These are phyloP conservation scores for Entomobrya multifasciata DNA, from an alignment of 2,888 invertebrate species.

Conservation along the genomic window DNA sequence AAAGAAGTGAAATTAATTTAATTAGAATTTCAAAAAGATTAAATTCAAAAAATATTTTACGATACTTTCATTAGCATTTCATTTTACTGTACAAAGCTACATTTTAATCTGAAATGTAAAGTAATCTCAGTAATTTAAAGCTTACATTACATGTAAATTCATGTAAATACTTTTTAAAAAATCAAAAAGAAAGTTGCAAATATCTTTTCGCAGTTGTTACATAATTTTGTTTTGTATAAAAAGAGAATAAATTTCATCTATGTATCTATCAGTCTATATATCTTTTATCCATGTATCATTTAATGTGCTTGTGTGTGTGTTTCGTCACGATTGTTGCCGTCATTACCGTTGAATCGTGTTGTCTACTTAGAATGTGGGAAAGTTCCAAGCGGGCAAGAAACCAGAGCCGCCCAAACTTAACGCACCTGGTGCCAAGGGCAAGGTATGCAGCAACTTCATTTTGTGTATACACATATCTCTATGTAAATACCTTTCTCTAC, in stretches of 20 bases:
- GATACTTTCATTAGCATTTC: too few species aligned
- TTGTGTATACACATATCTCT: not conserved
- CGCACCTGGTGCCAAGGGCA: constrained; percentile 76
- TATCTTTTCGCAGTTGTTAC: not conserved
- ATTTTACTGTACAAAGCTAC: too few species aligned
- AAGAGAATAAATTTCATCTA: too few species aligned
- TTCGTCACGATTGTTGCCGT: constrained; percentile 39
- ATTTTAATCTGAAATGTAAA: too few species aligned
- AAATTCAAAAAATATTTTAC: too few species aligned
- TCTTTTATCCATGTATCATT: constrained; percentile 26
- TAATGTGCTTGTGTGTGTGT: constrained; percentile 49
- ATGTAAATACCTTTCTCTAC: not conserved
- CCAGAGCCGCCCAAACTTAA: constrained; percentile 79
- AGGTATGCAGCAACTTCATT: constrained; percentile 61
- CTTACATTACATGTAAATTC: not conserved
- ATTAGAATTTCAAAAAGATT: not conserved
- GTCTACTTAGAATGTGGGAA: constrained; percentile 70
- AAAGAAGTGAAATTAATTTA: not conserved
- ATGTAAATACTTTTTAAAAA: not conserved
- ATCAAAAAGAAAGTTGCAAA: not conserved
- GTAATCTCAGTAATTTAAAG: too few species aligned
- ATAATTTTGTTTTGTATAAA: too few species aligned
- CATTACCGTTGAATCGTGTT: constrained; percentile 39
- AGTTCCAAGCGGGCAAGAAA: constrained; percentile 76
- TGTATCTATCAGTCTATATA: constrained; percentile 34